Base-by-base conservation (phyloP, 2,113 vertebrate species). In the Tapirus terrestris region DNA sequence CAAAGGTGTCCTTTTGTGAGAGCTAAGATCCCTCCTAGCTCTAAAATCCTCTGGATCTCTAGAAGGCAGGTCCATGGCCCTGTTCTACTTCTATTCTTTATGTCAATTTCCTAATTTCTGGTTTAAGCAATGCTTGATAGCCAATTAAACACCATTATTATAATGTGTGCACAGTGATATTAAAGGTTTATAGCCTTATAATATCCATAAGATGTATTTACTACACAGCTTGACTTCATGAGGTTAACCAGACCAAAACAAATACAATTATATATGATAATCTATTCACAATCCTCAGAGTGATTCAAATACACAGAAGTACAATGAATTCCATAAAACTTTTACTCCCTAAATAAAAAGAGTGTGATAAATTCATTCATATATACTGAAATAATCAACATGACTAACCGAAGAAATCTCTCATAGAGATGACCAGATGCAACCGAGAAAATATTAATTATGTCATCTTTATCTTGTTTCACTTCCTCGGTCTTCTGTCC, bases 361-460 rank as follows among this genome's bases (percentile, higher is more conserved):
- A 63, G 48, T 63, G 14, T 56, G 83, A 92, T 6, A 93, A 89
- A 84, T 51, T 61, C 92, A 94, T 45, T 56, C 45, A 48, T 6
- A 58, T 6, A 56, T 8, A 76, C 5, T 20, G n/a, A 94, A 96
- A 95, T 87, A 89, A 97, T 85, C 77, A 91, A 89, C 16, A 81
- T 21, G 73, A 99, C 99, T 98, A 86, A 99, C 99, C 99, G 99
- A 92, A 99, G 99, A 98, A 99, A 99, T 97, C 99, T 98, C 98
- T 99, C 99, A 25, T 99, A 99, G 0, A 99, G 99, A 98, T 99
- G 99, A 96, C 99, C 99, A 11, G 99, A 99, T 61, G 99, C 99
- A 98, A 99, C 99, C 0, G 99, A 99, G 99, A 99, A 99, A 95
- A 99, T 99, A 97, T 99, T 99, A 97, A 99, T 99, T 39, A 99